Evolutionary conservation across 2,113 vertebrate genomes (phyloP).

Genomic region (Himantopus leucocephalus): DNA sequence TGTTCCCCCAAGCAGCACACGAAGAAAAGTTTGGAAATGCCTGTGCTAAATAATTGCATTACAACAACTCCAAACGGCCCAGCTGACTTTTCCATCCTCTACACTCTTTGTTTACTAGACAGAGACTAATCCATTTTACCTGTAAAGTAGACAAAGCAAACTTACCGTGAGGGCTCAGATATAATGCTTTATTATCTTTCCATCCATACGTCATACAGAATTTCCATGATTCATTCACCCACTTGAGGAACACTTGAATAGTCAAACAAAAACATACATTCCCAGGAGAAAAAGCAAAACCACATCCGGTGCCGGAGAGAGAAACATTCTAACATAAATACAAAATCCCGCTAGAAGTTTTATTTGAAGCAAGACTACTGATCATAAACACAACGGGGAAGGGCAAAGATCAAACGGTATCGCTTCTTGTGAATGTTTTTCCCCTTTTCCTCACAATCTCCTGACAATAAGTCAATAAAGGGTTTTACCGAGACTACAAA

Average conservation of each 20-base stretch:
- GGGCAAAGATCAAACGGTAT: neutral
- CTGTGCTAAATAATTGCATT: neutral
- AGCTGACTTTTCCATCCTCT: conserved; percentile 11
- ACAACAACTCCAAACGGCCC: neutral
- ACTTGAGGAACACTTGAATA: neutral
- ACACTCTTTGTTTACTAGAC: neutral
- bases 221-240: conserved; percentile 53
- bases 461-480: conserved; percentile 20
- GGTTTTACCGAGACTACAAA: neutral
- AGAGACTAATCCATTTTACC: neutral
- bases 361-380: neutral
- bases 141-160: neutral
- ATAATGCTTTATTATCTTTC: neutral
- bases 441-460: neutral
- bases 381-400: neutral
- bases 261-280: neutral
- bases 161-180: neutral
- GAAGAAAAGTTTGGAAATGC: neutral
- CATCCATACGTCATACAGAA: accelerated
- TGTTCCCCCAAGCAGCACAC: neutral
- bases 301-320: neutral
- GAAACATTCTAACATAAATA: neutral
- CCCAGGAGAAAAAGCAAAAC: conserved; percentile 30
- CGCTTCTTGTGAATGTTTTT: neutral
- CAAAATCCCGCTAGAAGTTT: neutral